Base-by-base conservation (phyloP, 1,140 invertebrate species). In the Euwallacea similis region DNA sequence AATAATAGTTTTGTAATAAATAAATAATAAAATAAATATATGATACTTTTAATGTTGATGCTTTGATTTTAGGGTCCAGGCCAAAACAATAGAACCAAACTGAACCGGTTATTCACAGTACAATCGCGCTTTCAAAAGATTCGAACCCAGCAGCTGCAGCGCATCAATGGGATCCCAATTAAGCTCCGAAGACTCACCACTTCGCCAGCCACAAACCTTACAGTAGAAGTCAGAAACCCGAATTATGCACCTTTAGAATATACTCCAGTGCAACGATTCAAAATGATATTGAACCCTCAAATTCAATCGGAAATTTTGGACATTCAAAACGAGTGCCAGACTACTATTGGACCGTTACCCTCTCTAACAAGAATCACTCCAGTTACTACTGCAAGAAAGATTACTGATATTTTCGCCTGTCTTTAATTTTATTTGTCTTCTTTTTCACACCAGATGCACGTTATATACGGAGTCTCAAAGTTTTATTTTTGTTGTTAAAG, bases 211-310 rank as follows among this genome's bases (percentile, higher is more conserved):
- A 56, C 67, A 42, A 61, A 74, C 42, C 43, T 74, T 10, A 74
- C 73, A 7, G 63, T 74, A 13, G 33, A 74, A 67, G 68, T 74
- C 13, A 4, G 54, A 42, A 74, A 74, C 56, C 8, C 44, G 10
- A 63, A 56, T 15, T 70, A 46, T 56, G 42, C 16, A 7, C 11
- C 11, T 9, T 21, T 15, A 7, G 46, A 42, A 42, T 54, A 42
- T 10, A 15, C 13, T n/a, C 7, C 7, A 42, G 13, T 60, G 42
- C 9, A 42, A 15, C 16, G 42, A 15, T 74, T 74, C 61, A 71
- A 72, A 60, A 72, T 74, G 73, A 41, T 65, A 0, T 62, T 74
- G 41, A 44, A 74, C 46, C 60, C 60, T 3, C 46, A 60, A 60
- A 60, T 64, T 33, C 73, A 74, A 56, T 7, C 42, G 11, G 65